Conservation (phyloP, 2,888 invertebrate genomes). For the Brachypalpus laphriformis region DNA sequence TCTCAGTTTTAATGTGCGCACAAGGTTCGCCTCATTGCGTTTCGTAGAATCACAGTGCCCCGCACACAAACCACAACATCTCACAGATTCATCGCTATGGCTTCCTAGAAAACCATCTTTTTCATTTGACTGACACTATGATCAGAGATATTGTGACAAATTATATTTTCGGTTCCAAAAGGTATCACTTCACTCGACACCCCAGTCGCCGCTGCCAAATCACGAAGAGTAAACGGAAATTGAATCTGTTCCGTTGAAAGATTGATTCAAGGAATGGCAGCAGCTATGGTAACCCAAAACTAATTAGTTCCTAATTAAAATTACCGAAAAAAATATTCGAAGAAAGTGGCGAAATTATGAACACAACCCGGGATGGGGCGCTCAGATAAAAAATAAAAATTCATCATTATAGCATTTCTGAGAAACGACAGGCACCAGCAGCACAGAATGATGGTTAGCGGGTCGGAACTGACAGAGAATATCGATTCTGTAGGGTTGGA, state of each 20-base stretch:
- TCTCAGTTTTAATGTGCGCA: slow-evolving; percentile 1
- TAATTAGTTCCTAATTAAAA: slow-evolving; percentile 22
- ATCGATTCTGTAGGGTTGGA: too few species aligned
- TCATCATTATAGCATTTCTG: neutral
- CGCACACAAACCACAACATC: neutral
- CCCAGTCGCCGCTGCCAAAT: neutral
- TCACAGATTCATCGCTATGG: neutral
- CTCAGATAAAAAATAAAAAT: neutral
- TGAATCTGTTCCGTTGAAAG: neutral
- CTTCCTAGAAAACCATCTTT: neutral
- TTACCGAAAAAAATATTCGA: neutral
- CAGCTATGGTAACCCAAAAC: neutral
- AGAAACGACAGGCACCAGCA: neutral
- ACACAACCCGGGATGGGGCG: neutral
- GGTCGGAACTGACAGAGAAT: neutral
- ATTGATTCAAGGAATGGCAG: neutral
- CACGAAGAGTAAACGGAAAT: neutral
- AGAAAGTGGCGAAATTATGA: neutral
- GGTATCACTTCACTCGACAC: neutral
- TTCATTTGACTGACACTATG: neutral
- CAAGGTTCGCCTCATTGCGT: slow-evolving; percentile 8
- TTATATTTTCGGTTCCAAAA: neutral
- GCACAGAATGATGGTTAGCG: neutral
- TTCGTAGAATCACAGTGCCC: neutral
- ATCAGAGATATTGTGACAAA: neutral